Base-by-base conservation (phyloP, 2,797 vertebrate genomes). In the Pseudomugil gertrudae region DNA sequence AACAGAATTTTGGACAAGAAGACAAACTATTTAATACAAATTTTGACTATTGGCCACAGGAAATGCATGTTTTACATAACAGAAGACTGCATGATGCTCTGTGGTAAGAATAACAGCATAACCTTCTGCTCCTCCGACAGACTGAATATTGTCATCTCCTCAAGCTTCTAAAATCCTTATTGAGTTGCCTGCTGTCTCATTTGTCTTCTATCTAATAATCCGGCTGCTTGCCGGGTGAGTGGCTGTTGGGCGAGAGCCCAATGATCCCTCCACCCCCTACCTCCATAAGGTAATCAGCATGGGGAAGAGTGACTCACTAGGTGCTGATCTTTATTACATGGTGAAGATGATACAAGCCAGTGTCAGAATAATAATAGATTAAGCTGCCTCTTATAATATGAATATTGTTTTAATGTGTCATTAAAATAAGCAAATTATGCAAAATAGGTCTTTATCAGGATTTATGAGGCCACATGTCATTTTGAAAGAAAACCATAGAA, bases 171-270 rank as follows among this genome's bases (percentile, higher is more conserved):
- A 87, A 87, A 83, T 82, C 87, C 81, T 87, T 85, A 87, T 88
- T 87, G 87, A 91, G 87, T 89, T 81, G 74, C 76, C 76, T 81
- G 67, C 80, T 69, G 57, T 82, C 74, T 84, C 76, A 74, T 91
- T 88, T 88, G 72, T 88, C 83, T 85, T 79, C 81, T 78, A 74
- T 87, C 79, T 82, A 87, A 85, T 87, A 89, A 87, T 83, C 72
- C 72, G 58, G 76, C 70, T 36, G 56, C 81, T 82, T 52, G 74
- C 69, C 79, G 68, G 48, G 74, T 64, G 43, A 66, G 72, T 56
- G 68, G 57, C 54, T 87, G 68, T 69, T 59, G 56, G 76, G 66
- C 61, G 57, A 17, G 35, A 72, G 69, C 64, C 53, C 64, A 57
- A 3, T 66, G 52, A 76, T 57, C 40, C 47, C 54, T 27, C 40